Conservation (phyloP, 2,888 invertebrate species). For the Camponotus fellah region DNA sequence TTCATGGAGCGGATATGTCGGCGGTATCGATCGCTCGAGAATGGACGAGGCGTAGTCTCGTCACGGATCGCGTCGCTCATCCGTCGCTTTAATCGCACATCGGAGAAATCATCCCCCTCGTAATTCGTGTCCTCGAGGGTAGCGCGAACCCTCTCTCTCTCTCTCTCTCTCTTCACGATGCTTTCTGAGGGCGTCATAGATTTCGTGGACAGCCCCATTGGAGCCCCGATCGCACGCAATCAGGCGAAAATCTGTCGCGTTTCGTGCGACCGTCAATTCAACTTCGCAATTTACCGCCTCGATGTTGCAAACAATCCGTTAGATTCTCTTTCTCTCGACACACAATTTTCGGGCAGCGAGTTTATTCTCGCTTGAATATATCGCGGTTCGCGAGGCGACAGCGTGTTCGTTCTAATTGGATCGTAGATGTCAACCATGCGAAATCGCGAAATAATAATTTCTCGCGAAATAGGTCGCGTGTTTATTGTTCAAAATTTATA, state of each 20-base stretch:
- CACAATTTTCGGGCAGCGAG: not conserved
- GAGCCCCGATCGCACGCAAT: constrained; percentile 14
- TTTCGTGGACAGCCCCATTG: constrained; percentile 12
- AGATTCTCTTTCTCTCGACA: not conserved
- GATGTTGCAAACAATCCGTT: constrained; percentile 13
- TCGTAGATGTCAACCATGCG: not conserved
- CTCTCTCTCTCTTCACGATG: not conserved
- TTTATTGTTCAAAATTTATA: not conserved
- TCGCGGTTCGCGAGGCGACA: not conserved
- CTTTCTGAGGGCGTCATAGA: constrained; percentile 14
- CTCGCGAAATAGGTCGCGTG: not conserved
- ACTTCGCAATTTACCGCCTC: constrained; percentile 19
- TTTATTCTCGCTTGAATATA: not conserved
- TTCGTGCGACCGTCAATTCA: not conserved
- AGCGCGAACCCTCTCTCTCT: not conserved
- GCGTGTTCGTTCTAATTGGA: constrained; percentile 10
- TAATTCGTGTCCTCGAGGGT: constrained; percentile 48
- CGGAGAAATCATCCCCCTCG: constrained; percentile 58
- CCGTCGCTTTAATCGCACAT: constrained; percentile 60
- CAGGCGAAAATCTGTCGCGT: not conserved
- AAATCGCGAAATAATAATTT: constrained; percentile 17
- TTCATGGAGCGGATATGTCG: not conserved
- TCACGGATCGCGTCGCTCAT: constrained; percentile 22
- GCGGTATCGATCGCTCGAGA: constrained; percentile 13
- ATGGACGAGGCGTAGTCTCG: constrained; percentile 1